A percentile compares a stretch with the other conserved stretches of the same genome.
phyloP scores from a whole-genome alignment of 2,888 invertebrate species.

The Neuroscelio doddi region DNA sequence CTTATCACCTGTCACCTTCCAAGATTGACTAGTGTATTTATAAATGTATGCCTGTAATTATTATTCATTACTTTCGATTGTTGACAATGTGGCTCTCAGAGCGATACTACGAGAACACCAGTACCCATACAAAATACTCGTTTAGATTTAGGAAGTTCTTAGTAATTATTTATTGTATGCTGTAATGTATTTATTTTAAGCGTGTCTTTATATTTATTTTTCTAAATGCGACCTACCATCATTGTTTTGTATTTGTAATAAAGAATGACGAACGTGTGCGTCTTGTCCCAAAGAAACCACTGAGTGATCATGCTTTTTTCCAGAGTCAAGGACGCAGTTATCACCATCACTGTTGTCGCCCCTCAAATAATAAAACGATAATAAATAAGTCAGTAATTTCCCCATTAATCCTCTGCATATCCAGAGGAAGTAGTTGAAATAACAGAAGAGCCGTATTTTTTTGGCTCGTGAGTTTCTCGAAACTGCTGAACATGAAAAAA shows the following conservation, averaged over 20 bases:
- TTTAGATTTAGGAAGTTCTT: slow-evolving; percentile 48
- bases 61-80: slow-evolving; percentile 29
- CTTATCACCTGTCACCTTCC: slow-evolving; percentile 6
- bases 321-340: slow-evolving; percentile 22
- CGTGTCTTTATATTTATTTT: slow-evolving; percentile 43
- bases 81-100: slow-evolving; percentile 21
- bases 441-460: background rate
- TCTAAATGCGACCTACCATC: slow-evolving; percentile 33
- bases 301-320: slow-evolving; percentile 36
- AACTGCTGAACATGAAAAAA: no score
- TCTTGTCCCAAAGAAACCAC: slow-evolving; percentile 57
- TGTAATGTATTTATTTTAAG: slow-evolving; percentile 47
- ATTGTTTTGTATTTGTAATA: slow-evolving; percentile 53
- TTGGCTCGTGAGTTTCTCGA: no score
- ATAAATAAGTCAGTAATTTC: no score
- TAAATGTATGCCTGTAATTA: slow-evolving; percentile 42
- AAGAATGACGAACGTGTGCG: slow-evolving; percentile 58
- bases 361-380: no score
- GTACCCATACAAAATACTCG: slow-evolving; percentile 63
- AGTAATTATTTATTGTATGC: slow-evolving; percentile 56
- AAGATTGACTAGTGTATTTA: slow-evolving; percentile 40
- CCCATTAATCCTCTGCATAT: no score
- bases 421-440: slow-evolving; percentile 16
- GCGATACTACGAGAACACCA: slow-evolving; percentile 53
- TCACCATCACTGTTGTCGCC: no score